These are phyloP conservation scores for Melipona quadrifasciata DNA, from an alignment of 1,140 invertebrate genomes.

Conservation along the genomic window DNA sequence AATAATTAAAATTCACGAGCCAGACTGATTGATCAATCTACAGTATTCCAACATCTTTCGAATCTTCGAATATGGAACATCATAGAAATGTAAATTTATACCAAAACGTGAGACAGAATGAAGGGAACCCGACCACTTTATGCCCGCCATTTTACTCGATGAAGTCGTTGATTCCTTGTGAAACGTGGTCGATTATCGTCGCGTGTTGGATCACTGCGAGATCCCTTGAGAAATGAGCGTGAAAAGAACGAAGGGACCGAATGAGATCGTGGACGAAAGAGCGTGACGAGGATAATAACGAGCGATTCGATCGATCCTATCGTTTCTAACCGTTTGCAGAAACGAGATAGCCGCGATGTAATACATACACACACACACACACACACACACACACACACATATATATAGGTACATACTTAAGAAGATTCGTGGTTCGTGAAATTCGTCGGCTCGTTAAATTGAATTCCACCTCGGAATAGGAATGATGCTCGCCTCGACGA, in stretches of 20 bases:
- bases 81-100: too few relatives aligned
- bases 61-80: too few relatives aligned
- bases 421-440: conserved; percentile 45
- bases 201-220: background rate
- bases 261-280: background rate
- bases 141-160: background rate
- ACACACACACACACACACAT: background rate
- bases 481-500: conserved; percentile 54
- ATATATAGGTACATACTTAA: conserved; percentile 27
- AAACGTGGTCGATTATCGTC: background rate
- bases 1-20: too few relatives aligned
- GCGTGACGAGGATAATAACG: conserved; percentile 52
- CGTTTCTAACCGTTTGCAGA: conserved; percentile 30
- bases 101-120: background rate
- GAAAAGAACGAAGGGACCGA: conserved; percentile 30
- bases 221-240: background rate
- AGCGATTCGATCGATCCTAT: conserved; percentile 37
- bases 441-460: conserved; percentile 34
- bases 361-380: background rate
- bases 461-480: conserved; percentile 21
- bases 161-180: too few relatives aligned
- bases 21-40: too few relatives aligned
- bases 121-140: background rate
- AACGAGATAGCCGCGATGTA: conserved; percentile 24
- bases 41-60: too few relatives aligned